Percentiles rank a stretch among this genome's conserved stretches.
phyloP scores from a whole-genome alignment of 2,113 vertebrate species.

The Spheniscus mendiculus region DNA sequence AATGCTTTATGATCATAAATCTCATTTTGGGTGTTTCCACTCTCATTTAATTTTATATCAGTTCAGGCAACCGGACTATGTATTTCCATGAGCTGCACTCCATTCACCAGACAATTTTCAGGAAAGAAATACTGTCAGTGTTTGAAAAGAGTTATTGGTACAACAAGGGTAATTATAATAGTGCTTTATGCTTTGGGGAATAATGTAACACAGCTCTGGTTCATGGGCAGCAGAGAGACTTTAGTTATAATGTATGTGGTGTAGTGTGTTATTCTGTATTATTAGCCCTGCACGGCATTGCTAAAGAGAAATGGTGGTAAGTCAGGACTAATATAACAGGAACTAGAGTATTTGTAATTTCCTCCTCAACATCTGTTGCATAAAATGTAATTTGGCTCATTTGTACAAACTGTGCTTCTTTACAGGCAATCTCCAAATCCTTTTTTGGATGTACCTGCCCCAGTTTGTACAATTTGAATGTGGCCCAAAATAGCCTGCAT shows the following conservation, averaged over 20 bases:
- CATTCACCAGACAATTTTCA: neutral
- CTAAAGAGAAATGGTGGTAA: constrained; percentile 40
- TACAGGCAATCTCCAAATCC: constrained; percentile 26
- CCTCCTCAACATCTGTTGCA: constrained; percentile 56
- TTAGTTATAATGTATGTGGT: neutral
- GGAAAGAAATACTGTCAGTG: neutral
- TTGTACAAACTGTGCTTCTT: constrained; percentile 45
- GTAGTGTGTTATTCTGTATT: constrained; percentile 3
- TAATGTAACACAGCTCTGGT: neutral
- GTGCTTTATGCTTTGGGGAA: neutral
- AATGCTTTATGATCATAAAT: constrained; percentile 38
- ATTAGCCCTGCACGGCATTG: neutral
- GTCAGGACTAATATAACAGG: neutral
- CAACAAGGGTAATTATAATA: neutral
- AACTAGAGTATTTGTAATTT: constrained; percentile 32
- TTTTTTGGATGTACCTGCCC: constrained; percentile 34
- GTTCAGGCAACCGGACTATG: neutral
- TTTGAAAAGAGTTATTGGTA: neutral
- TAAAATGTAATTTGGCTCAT: constrained; percentile 60
- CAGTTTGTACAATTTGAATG: neutral
- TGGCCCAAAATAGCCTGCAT: neutral
- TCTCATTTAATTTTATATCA: constrained; percentile 41
- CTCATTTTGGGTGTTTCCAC: constrained; percentile 1
- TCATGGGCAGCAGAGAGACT: neutral
- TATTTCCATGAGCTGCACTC: neutral